Evolutionary conservation across 2,797 vertebrate genomes (phyloP), one percentile per base, ranked within the genome.

Genomic region (Sitta carolinensis): DNA sequence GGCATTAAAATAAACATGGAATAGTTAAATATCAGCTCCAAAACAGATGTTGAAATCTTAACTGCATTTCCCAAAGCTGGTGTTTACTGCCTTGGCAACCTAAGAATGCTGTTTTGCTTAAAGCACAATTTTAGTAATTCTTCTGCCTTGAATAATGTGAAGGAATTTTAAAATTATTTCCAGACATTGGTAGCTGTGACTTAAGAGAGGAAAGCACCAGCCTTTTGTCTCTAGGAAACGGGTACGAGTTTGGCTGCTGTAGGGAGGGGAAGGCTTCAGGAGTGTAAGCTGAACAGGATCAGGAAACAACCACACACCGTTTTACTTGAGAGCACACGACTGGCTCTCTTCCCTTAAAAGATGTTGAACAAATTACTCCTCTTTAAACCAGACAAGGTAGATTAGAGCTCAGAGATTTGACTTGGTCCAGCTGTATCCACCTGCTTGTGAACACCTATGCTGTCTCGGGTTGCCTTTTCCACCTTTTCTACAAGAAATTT

Each of bases 301-400:
- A 94, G 96, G 96, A 95, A 96, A 94, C 86, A 92, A 85, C 95
- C 95, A 83, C 95, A 87, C 96, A 87, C 67, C 32, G 67, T 38
- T 94, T 92, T 47, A 79, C 89, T 87, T 61, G 87, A 89, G 26
- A 84, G 59, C 58, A 29, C 90, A 82, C 93, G 90, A 92, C 88
- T 83, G 96, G 94, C 86, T 93, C 90, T 54, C 90, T 85, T 95
- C 90, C 64, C 80, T 42, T 42, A 36, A 87, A 95, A 97, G 92
- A 97, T 75, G 94, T 92, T 81, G 92, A 97, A 96, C 97, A 97
- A 97, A 98, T 96, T 88, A 90, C 92, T 97, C 66, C 92, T 89
- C 90, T 96, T 97, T 96, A 96, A 97, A 96, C 90, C 97, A 97
- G 97, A 97, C 97, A 96, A 97, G 95, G 95, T 72, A 95, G 93